A percentile compares a stretch with the other conserved stretches of the same genome.
Conservation (phyloP, 1,140 invertebrate genomes). For the Drusus annulatus region DNA sequence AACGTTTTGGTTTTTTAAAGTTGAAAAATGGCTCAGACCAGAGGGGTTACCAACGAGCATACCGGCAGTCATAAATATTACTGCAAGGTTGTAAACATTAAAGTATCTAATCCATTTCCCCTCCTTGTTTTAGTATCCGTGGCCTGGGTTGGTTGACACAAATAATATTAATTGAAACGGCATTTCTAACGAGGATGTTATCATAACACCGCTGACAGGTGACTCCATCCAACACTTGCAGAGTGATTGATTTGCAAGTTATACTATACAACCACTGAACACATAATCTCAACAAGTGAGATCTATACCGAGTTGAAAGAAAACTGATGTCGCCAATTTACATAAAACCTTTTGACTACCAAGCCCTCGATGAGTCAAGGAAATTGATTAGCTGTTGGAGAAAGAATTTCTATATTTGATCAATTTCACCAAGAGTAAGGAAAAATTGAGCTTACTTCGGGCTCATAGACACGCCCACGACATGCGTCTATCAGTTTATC, state of each 20-base stretch:
- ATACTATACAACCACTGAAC: not conserved
- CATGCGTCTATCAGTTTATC: not conserved
- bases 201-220: constrained; percentile 27
- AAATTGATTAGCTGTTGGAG: too few species aligned
- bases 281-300: too few species aligned
- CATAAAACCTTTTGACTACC: too few species aligned
- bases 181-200: constrained; percentile 36
- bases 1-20: too few species aligned
- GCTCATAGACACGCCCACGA: not conserved
- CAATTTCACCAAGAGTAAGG: too few species aligned
- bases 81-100: not conserved
- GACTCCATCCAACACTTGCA: not conserved
- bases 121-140: not conserved
- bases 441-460: too few species aligned
- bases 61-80: not conserved
- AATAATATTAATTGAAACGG: not conserved
- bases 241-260: not conserved
- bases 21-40: too few species aligned
- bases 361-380: too few species aligned
- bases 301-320: not conserved
- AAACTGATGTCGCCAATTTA: too few species aligned
- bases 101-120: not conserved
- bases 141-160: constrained; percentile 6
- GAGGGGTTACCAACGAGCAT: too few species aligned
- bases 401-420: too few species aligned